Base-by-base conservation (phyloP, 1,140 invertebrate genomes). In the Stegodyphus mimosarum region DNA sequence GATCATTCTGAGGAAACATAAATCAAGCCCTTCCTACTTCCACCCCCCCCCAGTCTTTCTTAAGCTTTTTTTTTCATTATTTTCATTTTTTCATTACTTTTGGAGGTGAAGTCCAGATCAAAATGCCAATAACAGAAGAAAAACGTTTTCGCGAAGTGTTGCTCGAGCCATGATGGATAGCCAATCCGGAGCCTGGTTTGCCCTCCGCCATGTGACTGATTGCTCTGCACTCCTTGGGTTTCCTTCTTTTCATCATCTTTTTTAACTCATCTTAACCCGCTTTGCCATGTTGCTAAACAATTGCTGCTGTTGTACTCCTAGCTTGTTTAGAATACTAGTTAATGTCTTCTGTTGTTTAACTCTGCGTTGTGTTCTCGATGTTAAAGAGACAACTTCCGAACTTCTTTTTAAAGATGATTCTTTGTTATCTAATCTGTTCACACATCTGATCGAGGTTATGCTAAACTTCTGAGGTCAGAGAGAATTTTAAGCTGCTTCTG, bases 81-180 rank as follows among this genome's bases (percentile, higher is more conserved):
- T 77, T 71, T 79, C 77, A 70, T 79, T 67, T 79, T 79, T 79
- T 79, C 77, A 79, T 79, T 70, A 69, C 77, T 77, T 70, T 79
- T 79, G 77, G 66, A 79, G 66, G 77, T 79, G 77, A 79, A 79
- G 67, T 79, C 77, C 77, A 79, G 77, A 79, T 79, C 77, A 79
- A 79, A 79, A 79, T 79, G 77, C 77, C 77, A 79, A 79, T 79
- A 79, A 79, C 77, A 70, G 77, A 79, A 79, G 77, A 79, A 79
- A 79, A 79, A 79, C 77, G 77, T 79, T 77, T 77, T 77, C 75
- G 60, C 75, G 77, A 79, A 79, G 77, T 79, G 77, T 79, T 79
- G 77, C 77, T 64, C 64, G 77, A 48, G 50, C 17, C 67, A 51
- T 79, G 77, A 79, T 79, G 66, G 77, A 79, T 79, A 51, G 18